Base-by-base conservation (phyloP, 2,113 vertebrate genomes). In the Scatophagus argus region DNA sequence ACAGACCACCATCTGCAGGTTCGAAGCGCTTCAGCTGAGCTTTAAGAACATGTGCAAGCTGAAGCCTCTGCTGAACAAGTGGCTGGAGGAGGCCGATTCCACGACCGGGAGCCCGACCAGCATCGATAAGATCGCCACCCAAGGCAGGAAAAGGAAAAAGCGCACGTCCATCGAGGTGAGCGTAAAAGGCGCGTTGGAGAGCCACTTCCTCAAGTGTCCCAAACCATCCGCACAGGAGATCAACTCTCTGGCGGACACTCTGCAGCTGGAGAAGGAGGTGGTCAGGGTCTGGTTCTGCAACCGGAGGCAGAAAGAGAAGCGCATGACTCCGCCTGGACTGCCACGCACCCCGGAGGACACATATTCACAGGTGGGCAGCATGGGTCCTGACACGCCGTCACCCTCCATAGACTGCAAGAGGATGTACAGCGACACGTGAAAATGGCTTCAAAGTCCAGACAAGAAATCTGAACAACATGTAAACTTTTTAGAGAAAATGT, bases 221-320 rank as follows among this genome's bases (percentile, higher is more conserved):
- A 99, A 99, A 89, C 97, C 97, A n/a, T 94, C 97, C 3, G 97
- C 97, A 29, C 97, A 98, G 93, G 98, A 99, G 94, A 99, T 99
- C 93, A 93, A 94, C 88, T 93, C 94, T 81, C 94, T 99, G 83
- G 97, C 97, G 77, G 97, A 97, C 90, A 95, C 93, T 64, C 93
- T 98, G 79, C 96, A 98, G 92, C 93, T 98, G 77, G 97, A 98
- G 81, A 98, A 98, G 85, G 97, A 98, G 91, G 97, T 98, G 89
- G 97, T 98, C 84, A 90, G 97, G 83, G 98, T 99, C 81, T 99
- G 98, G 97, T 99, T 99, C 94, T 99, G 98, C 94, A 99, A 99
- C 91, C 96, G 98, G 83, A 95, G 98, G 92, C 98, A 99, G 89
- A 99, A 99, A 72, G 97, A 99, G 93, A 99, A 99, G 91, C 95